Conservation (phyloP, 2,797 vertebrate species). For the Sarcoramphus papa region DNA sequence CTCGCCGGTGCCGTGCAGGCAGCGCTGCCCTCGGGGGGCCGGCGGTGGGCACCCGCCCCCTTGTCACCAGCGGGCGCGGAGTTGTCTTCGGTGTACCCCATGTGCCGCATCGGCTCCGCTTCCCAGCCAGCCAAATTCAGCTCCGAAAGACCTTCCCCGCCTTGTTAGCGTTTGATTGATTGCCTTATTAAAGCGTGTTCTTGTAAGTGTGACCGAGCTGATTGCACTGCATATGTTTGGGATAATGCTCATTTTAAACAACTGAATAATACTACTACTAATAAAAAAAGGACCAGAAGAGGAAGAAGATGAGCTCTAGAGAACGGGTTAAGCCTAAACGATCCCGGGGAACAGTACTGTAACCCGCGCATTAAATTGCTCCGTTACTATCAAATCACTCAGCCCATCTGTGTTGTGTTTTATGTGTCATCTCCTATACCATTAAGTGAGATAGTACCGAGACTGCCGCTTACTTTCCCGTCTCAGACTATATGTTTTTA, state of each 20-base stretch:
- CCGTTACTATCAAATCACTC: conserved; percentile 62
- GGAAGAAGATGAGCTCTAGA: conserved; percentile 70
- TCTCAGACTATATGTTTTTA: conserved; percentile 21
- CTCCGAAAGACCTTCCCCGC: conserved; percentile 46
- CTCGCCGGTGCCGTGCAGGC: background rate
- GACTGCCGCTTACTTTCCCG: background rate
- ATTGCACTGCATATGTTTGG: conserved; percentile 99
- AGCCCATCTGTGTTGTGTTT: conserved; percentile 1
- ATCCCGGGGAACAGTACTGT: conserved; percentile 64
- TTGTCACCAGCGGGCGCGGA: background rate
- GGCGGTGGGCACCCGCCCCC: background rate
- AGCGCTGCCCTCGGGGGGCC: background rate
- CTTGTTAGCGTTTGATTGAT: conserved; percentile 92
- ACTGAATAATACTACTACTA: conserved; percentile 71
- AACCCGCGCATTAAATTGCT: conserved; percentile 73
- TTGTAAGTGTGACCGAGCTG: conserved; percentile 99
- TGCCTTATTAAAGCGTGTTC: conserved; percentile 99
- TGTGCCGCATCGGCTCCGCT: background rate
- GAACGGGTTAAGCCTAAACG: conserved; percentile 66
- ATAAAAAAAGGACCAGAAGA: conserved; percentile 48
- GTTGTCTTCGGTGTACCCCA: background rate
- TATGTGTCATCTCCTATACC: background rate
- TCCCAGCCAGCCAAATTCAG: conserved; percentile 29
- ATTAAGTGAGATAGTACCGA: background rate
- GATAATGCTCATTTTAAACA: conserved; percentile 97